Evolutionary conservation across 2,797 vertebrate genomes (phyloP).

Genomic region (Petrocephalus schoutedeni): DNA sequence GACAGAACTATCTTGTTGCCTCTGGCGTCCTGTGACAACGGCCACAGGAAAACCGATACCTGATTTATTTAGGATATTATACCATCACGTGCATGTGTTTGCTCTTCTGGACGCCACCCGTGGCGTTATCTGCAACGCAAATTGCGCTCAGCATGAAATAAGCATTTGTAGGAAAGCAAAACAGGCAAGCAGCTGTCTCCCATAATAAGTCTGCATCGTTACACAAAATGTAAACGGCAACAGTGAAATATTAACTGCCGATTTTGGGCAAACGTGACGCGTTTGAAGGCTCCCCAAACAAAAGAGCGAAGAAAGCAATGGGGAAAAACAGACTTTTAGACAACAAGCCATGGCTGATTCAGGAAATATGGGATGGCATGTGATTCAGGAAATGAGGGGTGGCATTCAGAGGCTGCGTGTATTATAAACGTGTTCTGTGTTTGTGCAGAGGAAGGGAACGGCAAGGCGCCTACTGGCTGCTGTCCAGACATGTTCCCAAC

Average conservation of each 20-base stretch:
- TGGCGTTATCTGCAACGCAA: not conserved
- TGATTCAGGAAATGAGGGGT: not conserved
- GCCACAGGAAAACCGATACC: not conserved
- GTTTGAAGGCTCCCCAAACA: not conserved
- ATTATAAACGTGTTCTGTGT: not conserved
- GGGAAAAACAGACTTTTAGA: not conserved
- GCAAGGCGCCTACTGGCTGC: not conserved
- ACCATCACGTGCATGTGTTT: not conserved
- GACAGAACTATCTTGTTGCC: conserved; percentile 2
- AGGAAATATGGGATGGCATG: not conserved
- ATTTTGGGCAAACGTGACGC: not conserved
- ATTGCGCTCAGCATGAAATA: not conserved
- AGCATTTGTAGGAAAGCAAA: not conserved
- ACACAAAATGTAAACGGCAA: not conserved
- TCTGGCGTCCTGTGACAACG: not conserved
- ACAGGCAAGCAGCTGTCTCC: not conserved
- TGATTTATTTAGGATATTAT: not conserved
- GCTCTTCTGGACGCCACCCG: not conserved
- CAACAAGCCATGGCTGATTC: not conserved
- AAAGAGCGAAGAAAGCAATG: not conserved
- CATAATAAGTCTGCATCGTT: not conserved
- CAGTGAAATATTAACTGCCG: not conserved
- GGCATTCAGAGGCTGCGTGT: not conserved
- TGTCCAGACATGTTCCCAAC: not conserved
- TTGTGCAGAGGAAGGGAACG: not conserved